phyloP scores from a whole-genome alignment of 2,113 vertebrate genomes.

The Anolis sagrei region DNA sequence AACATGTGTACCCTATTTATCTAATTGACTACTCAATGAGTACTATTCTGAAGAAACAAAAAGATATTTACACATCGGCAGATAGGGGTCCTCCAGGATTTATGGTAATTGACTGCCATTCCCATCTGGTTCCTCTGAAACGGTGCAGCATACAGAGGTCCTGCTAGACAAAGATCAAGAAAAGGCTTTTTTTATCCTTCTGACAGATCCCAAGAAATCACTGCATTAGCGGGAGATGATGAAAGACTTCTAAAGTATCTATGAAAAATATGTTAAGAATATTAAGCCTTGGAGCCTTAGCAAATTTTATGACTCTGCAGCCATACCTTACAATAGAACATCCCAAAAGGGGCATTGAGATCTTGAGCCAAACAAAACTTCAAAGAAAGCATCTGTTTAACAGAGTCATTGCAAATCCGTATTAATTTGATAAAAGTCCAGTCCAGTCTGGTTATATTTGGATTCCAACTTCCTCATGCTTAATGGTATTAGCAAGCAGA shows the following conservation, averaged over 20 bases:
- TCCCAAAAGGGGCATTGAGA: constrained; percentile 57
- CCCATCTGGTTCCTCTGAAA: constrained; percentile 74
- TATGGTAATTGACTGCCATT: constrained; percentile 71
- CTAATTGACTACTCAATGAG: constrained; percentile 73
- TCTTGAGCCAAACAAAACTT: constrained; percentile 62
- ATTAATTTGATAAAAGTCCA: constrained; percentile 71
- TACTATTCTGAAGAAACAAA: constrained; percentile 73
- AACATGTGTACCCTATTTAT: constrained; percentile 68
- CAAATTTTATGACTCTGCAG: constrained; percentile 63
- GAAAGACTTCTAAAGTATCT: constrained; percentile 65
- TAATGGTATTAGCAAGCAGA: constrained; percentile 65
- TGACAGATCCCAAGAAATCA: constrained; percentile 59
- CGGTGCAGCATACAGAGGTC: constrained; percentile 62
- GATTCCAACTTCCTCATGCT: constrained; percentile 61
- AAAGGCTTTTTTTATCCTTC: constrained; percentile 54
- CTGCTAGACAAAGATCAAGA: constrained; percentile 46
- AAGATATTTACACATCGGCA: constrained; percentile 72
- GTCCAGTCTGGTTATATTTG: constrained; percentile 61
- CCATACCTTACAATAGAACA: constrained; percentile 65
- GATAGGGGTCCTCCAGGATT: constrained; percentile 67
- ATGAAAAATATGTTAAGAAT: constrained; percentile 69
- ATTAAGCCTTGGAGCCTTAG: constrained; percentile 61
- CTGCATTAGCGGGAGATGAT: constrained; percentile 56
- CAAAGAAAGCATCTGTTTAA: constrained; percentile 74
- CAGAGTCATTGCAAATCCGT: constrained; percentile 64